These are phyloP conservation scores for Brachionus sp. DNA, from an alignment of 1,140 invertebrate species.

Conservation along the genomic window DNA sequence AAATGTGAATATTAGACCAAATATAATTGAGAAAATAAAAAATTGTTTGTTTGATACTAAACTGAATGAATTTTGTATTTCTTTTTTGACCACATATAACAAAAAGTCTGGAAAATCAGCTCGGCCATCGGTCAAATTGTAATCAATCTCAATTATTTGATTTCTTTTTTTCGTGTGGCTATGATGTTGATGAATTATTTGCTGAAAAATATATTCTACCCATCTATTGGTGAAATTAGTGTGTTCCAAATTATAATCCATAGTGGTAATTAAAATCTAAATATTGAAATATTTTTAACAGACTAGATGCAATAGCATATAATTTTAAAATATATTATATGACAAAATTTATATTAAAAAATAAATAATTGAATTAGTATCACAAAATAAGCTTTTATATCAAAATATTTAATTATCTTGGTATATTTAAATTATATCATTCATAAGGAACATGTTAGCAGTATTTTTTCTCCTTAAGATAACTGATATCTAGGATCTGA, in stretches of 20 bases:
- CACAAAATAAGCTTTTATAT: slow-evolving; percentile 12
- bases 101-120: neutral
- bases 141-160: slow-evolving; percentile 24
- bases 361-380: slow-evolving; percentile 23
- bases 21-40: neutral
- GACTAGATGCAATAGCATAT: neutral
- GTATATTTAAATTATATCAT: neutral
- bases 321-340: slow-evolving; percentile 4
- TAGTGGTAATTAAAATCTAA: neutral
- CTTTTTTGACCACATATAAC: neutral
- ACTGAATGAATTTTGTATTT: slow-evolving; percentile 4
- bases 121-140: neutral
- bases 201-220: neutral
- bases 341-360: neutral
- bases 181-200: neutral
- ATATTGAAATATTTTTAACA: neutral
- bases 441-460: neutral
- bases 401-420: slow-evolving; percentile 5
- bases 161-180: neutral
- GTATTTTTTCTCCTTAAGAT: neutral
- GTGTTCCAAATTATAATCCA: neutral
- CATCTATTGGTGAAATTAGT: neutral
- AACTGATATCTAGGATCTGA: neutral
- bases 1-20: slow-evolving; percentile 55
- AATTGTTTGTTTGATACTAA: neutral